These are phyloP conservation scores for Eriosoma lanigerum DNA, from an alignment of 1,140 invertebrate genomes.

Conservation along the genomic window DNA sequence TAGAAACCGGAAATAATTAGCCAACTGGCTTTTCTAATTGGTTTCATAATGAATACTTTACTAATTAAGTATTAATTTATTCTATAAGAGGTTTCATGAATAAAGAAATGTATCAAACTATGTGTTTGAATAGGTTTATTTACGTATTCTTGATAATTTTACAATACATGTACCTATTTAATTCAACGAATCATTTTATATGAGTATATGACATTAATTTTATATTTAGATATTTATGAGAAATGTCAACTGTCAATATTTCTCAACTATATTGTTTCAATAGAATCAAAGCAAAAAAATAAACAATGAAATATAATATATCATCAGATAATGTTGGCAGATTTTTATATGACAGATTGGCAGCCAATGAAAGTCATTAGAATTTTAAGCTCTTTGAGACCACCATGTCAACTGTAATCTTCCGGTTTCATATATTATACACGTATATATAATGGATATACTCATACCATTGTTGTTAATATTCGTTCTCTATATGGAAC, in stretches of 20 bases:
- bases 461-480: conserved; percentile 14
- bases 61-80: too few relatives aligned
- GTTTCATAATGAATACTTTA: too few relatives aligned
- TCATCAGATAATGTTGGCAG: neutral
- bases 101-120: too few relatives aligned
- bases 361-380: neutral
- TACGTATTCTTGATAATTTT: too few relatives aligned
- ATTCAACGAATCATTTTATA: too few relatives aligned
- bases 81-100: too few relatives aligned
- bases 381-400: conserved; percentile 22
- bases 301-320: neutral
- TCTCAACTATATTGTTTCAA: neutral
- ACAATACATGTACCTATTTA: too few relatives aligned
- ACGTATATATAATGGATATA: conserved; percentile 6
- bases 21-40: too few relatives aligned
- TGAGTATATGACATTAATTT: neutral
- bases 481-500: conserved; percentile 3
- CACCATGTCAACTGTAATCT: neutral
- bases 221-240: neutral
- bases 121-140: too few relatives aligned
- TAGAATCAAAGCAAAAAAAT: neutral
- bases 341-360: conserved; percentile 16
- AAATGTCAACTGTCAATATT: neutral
- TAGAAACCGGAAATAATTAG: too few relatives aligned
- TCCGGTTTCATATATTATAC: neutral